Percentiles rank a stretch among this genome's conserved stretches.
These are phyloP conservation scores for Caenorhabditis sp. DNA, from an alignment of 2,888 invertebrate genomes.

Conservation along the genomic window DNA sequence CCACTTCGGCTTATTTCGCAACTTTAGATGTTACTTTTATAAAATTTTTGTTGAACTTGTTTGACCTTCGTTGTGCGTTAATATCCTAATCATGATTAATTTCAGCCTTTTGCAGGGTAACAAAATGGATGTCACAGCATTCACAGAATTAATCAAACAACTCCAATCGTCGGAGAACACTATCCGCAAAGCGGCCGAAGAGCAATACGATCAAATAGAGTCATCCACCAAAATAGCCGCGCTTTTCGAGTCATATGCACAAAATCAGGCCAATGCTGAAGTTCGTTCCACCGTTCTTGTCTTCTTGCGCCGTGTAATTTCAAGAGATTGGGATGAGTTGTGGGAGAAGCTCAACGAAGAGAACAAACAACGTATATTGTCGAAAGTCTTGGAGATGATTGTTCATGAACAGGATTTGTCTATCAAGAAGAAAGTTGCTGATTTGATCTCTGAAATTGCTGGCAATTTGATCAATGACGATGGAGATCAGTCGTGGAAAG, in stretches of 20 bases:
- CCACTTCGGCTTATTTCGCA: no score
- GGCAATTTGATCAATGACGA: slow-evolving; percentile 36
- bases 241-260: slow-evolving; percentile 56
- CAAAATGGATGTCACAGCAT: slow-evolving; percentile 36
- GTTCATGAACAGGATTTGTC: slow-evolving; percentile 28
- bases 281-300: slow-evolving; percentile 90
- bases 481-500: slow-evolving; percentile 32
- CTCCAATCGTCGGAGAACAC: slow-evolving; percentile 40
- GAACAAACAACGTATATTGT: slow-evolving; percentile 76
- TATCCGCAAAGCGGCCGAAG: slow-evolving; percentile 38
- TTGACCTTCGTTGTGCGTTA: neutral
- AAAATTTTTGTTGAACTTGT: no score
- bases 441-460: slow-evolving; percentile 45
- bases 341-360: slow-evolving; percentile 80
- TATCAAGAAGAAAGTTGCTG: slow-evolving; percentile 42
- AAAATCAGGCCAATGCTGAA: slow-evolving; percentile 44
- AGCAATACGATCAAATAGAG: slow-evolving; percentile 39
- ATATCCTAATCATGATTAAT: neutral
- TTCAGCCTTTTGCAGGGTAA: slow-evolving; percentile 13
- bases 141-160: slow-evolving; percentile 34
- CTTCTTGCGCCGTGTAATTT: slow-evolving; percentile 83
- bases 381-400: slow-evolving; percentile 34
- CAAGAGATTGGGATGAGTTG: slow-evolving; percentile 88
- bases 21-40: no score
- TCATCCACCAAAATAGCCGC: slow-evolving; percentile 35